Base-by-base conservation (phyloP, 2,113 vertebrate genomes). In the Antigone vipio region DNA sequence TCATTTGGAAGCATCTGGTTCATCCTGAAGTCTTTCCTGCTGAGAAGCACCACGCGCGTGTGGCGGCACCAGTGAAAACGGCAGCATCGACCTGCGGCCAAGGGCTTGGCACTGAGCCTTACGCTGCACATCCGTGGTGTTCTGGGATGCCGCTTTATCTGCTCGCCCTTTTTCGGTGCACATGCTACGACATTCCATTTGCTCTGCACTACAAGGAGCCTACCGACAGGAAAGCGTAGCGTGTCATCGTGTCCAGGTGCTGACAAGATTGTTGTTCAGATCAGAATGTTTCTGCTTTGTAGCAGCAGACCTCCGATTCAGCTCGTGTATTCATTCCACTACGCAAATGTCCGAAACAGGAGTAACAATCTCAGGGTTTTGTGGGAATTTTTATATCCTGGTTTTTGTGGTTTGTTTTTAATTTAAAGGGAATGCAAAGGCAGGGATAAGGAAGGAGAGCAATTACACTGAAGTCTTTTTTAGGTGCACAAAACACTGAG, bases 71-170 rank as follows among this genome's bases (percentile, higher is more conserved):
- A 7, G 32, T 29, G 47, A 11, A 12, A 29, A 22, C 15, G 8
- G 44, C n/a, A 9, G 22, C 55, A 6, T 12, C 5, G 9, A 18
- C 40, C n/a, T 21, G 2, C 2, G 53, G 40, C 30, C 8, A 35
- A 9, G 13, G 58, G 34, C 73, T 58, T 9, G 1, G 29, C 2
- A 2, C 55, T 24, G 45, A 35, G 55, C 49, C 49, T 6, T 10
- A 3, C 4, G 4, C 60, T 34, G 55, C 53, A 7, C 4, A 16
- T 29, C 52, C 52, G 74, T 3, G 34, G n/a, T 6, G 0, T 26
- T 40, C 40, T 24, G 56, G 66, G 67, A 6, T 16, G 55, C 50
- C 55, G 34, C 3, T 67, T 49, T 13, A 50, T 17, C 80, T 63
- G 4, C 47, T 34, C 35, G 13, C 32, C 52, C 75, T 67, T 38